Evolutionary conservation across 2,888 invertebrate genomes (phyloP), one percentile per base, ranked within the genome.

Genomic region (Spialia ferax): DNA sequence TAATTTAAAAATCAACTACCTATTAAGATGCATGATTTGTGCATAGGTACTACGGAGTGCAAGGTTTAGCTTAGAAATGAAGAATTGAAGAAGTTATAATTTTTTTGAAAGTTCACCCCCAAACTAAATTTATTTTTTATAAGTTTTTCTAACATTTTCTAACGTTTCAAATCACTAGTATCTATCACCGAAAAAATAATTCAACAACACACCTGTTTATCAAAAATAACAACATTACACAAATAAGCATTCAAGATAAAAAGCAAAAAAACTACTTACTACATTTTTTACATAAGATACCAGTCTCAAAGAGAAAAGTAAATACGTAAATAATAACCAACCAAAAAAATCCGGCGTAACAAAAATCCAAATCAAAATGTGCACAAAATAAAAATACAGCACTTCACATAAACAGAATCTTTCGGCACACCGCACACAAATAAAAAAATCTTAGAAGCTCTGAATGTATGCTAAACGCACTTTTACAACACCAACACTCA

Each of bases 341-440:
- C 91, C 93, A 90, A 92, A 90, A 89, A 85, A 75, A 79, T 90
- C 91, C 88, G 86, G 84, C 85, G 86, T 88, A 89, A 92, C 57
- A 91, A 85, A 88, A 93, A 91, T 91, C 92, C 92, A 91, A 93
- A 91, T 86, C 74, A 87, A 88, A 87, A 85, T 84, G 85, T 84
- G 91, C 93, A 93, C 92, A 91, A 87, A 91, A 86, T 84, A 88
- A 88, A 83, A 82, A 82, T 78, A 86, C 81, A 84, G 82, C 89
- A 93, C 92, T 91, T 89, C 91, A 93, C 92, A 89, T 73, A 74
- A 88, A 87, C 83, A 86, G 69, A 87, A 88, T 87, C 81, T 83
- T 83, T 87, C 81, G 80, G 82, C 82, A 89, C 91, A 90, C 83
- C 81, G 87, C 88, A 89, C 91, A 88, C 75, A 84, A 82, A 86